phyloP scores from a whole-genome alignment of 35 echinoderm and acorn worm genomes.

The Apostichopus parvimensis region DNA sequence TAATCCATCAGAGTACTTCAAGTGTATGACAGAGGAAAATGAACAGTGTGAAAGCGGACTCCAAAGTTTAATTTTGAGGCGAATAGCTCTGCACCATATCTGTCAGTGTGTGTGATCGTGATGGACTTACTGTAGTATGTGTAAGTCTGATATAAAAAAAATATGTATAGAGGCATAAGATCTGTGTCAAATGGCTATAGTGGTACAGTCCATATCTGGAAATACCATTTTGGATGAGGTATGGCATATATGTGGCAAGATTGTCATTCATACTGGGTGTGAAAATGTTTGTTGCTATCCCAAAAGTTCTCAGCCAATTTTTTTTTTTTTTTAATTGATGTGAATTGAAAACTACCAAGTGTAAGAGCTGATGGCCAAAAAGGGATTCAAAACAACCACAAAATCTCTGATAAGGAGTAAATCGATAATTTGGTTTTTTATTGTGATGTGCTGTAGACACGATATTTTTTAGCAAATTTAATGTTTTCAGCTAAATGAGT shows the following conservation, averaged over 20 bases:
- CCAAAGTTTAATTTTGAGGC: neutral
- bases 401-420: no score
- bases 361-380: no score
- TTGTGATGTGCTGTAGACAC: no score
- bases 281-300: neutral
- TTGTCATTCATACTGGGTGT: no score
- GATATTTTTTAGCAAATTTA: no score
- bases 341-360: no score
- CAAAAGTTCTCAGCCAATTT: no score
- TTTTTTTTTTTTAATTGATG: no score
- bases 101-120: neutral
- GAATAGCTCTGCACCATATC: neutral
- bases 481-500: no score
- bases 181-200: neutral
- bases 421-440: no score
- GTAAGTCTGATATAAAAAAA: neutral
- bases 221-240: neutral
- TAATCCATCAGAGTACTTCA: slow-evolving; percentile 29
- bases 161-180: neutral
- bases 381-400: no score
- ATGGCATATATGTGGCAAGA: no score
- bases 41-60: neutral
- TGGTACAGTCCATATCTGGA: neutral
- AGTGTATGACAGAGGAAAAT: slow-evolving; percentile 16
- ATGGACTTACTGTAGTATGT: neutral